Conservation (phyloP, 2,888 invertebrate genomes). For the Xylophagus ater region DNA sequence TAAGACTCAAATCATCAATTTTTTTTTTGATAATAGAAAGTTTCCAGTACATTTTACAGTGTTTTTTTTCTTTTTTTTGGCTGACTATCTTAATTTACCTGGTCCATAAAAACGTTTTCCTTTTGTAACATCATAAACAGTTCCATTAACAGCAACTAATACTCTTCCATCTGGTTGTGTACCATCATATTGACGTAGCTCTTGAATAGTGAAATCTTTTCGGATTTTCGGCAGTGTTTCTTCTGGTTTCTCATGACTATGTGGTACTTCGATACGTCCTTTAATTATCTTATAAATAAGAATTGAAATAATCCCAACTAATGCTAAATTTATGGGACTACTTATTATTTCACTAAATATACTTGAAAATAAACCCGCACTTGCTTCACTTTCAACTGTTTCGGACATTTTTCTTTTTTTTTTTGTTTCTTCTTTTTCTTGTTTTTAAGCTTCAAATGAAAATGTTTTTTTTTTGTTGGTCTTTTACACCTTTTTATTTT, state of each 20-base stretch:
- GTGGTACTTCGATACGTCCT: conserved; percentile 41
- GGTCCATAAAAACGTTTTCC: conserved; percentile 89
- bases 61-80: no score
- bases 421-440: not conserved
- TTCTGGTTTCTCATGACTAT: conserved; percentile 27
- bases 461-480: no score
- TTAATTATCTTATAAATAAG: conserved; percentile 65
- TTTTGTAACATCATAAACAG: conserved; percentile 87
- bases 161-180: conserved; percentile 76
- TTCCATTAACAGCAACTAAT: conserved; percentile 86
- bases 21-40: no score
- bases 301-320: conserved; percentile 56
- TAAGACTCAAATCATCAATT: no score
- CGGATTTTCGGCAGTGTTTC: conserved; percentile 68
- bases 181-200: conserved; percentile 79
- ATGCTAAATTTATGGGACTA: conserved; percentile 59
- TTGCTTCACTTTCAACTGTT: not conserved
- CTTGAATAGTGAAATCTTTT: conserved; percentile 80
- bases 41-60: no score
- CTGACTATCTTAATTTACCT: no score
- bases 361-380: conserved; percentile 32
- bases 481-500: no score
- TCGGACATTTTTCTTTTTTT: conserved; percentile 4
- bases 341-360: conserved; percentile 51
- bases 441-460: no score